Evolutionary conservation across 2,888 invertebrate species (phyloP).

Genomic region (Invenusta paracnida): DNA sequence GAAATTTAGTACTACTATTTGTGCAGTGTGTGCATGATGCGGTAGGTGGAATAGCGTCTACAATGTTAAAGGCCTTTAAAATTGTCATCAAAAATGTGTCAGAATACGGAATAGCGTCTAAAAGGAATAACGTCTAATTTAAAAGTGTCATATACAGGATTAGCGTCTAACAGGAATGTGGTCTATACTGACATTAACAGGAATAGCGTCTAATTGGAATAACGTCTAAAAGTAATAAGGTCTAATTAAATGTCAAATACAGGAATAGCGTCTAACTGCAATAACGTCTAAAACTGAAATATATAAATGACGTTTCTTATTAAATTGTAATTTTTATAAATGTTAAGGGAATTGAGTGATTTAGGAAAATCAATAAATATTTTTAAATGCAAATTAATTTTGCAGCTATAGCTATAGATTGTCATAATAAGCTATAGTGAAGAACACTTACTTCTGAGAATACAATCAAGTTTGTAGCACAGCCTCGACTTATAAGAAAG

Average conservation of each 20-base stretch:
- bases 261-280: slow-evolving; percentile 15
- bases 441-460: slow-evolving; percentile 12
- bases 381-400: slow-evolving; percentile 26
- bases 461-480: slow-evolving; percentile 12
- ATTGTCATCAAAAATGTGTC: neutral
- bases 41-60: slow-evolving; percentile 18
- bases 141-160: neutral
- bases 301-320: slow-evolving; percentile 13
- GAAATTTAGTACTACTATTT: too few species aligned
- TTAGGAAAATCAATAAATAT: slow-evolving; percentile 16
- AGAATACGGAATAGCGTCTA: slow-evolving; percentile 19
- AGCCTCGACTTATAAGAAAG: slow-evolving; percentile 26
- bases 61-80: neutral
- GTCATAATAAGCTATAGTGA: slow-evolving; percentile 16
- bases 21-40: too few species aligned
- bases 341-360: slow-evolving; percentile 11
- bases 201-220: slow-evolving; percentile 12
- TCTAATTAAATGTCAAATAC: slow-evolving; percentile 12
- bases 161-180: neutral
- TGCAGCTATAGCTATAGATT: slow-evolving; percentile 7
- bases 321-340: slow-evolving; percentile 21
- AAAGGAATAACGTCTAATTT: slow-evolving; percentile 17
- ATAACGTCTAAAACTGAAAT: slow-evolving; percentile 28
- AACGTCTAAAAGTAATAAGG: neutral
- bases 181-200: neutral